Conservation (phyloP, 1,140 invertebrate species). For the Thaumetopoea pityocampa region DNA sequence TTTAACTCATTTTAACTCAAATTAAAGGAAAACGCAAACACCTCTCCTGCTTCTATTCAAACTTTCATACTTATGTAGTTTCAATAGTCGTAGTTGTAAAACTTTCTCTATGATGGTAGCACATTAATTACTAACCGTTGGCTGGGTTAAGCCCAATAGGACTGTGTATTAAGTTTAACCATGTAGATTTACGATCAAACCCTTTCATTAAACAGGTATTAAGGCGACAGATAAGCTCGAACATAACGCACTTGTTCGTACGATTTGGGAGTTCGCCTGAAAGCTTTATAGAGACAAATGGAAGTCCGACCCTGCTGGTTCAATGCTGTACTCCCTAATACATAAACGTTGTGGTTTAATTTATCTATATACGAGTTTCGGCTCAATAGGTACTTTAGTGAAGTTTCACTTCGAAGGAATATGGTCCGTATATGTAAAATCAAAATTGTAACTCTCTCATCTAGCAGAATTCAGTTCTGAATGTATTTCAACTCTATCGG, state of each 20-base stretch:
- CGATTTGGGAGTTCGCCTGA: conserved; percentile 48
- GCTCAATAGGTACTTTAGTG: conserved; percentile 20
- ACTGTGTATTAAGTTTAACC: conserved; percentile 63
- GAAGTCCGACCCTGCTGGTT: conserved; percentile 33
- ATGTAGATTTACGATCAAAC: conserved; percentile 72
- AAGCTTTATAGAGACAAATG: conserved; percentile 45
- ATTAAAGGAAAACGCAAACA: conserved; percentile 59
- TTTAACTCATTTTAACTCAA: conserved; percentile 63
- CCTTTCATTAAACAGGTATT: conserved; percentile 74
- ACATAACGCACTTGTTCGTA: conserved; percentile 59
- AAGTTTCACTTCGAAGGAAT: conserved; percentile 23
- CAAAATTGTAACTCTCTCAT: conserved; percentile 17
- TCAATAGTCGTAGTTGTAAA: conserved; percentile 64
- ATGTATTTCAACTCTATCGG: conserved; percentile 15
- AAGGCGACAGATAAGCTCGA: conserved; percentile 61
- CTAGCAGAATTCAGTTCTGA: conserved; percentile 6
- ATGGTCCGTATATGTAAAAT: conserved; percentile 10
- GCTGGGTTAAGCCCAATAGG: conserved; percentile 54
- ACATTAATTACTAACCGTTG: conserved; percentile 66
- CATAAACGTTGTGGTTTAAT: conserved; percentile 46
- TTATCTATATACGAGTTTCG: conserved; percentile 28
- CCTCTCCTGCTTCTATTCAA: conserved; percentile 52
- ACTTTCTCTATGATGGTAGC: conserved; percentile 64
- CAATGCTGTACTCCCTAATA: conserved; percentile 39
- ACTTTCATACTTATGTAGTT: conserved; percentile 70